phyloP scores from a whole-genome alignment of 2,888 invertebrate genomes.

The Thysanoteuthis rhombus region DNA sequence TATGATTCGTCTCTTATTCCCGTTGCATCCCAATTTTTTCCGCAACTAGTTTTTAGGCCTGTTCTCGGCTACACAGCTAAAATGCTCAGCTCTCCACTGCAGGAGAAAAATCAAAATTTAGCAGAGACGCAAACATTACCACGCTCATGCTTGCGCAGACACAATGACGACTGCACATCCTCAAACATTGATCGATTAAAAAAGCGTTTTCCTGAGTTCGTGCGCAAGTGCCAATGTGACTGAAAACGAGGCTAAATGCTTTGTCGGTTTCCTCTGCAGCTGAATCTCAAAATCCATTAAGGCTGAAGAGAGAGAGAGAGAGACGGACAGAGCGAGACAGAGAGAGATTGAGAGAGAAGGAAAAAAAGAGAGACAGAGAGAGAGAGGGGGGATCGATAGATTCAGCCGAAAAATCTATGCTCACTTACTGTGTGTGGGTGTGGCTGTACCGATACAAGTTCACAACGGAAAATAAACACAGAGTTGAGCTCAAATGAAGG shows the following conservation, averaged over 20 bases:
- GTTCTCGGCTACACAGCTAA: too few relatives aligned
- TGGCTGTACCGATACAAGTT: not conserved
- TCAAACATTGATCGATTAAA: too few relatives aligned
- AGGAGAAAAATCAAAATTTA: too few relatives aligned
- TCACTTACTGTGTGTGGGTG: not conserved
- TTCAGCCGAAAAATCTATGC: too few relatives aligned
- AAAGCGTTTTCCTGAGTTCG: not conserved
- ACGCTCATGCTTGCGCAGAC: not conserved
- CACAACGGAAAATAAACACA: not conserved
- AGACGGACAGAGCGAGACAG: too few relatives aligned
- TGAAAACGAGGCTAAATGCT: not conserved
- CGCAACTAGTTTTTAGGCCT: too few relatives aligned
- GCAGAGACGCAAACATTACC: not conserved
- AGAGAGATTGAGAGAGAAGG: too few relatives aligned
- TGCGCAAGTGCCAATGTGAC: not conserved
- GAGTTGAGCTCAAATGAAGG: not conserved
- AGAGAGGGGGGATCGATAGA: too few relatives aligned
- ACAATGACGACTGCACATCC: not conserved
- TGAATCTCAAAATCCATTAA: not conserved
- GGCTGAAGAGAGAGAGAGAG: not conserved
- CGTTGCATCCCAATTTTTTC: too few relatives aligned
- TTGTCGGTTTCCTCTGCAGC: not conserved
- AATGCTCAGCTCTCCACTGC: too few relatives aligned
- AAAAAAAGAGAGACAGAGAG: too few relatives aligned
- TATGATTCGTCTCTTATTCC: too few relatives aligned